Conservation (phyloP, 2,888 invertebrate species). For the Synergus umbraculus region DNA sequence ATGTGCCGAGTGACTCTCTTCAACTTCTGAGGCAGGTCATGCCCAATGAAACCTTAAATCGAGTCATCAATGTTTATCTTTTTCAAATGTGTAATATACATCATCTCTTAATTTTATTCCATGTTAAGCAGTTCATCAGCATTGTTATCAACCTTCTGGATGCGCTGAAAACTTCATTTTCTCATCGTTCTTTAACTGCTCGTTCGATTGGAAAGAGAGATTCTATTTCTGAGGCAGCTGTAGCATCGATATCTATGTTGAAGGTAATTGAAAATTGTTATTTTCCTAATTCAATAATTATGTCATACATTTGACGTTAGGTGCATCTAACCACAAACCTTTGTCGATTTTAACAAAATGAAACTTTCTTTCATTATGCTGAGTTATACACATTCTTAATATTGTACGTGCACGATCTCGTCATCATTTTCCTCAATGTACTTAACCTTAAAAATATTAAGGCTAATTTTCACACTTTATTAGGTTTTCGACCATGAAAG, state of each 20-base stretch:
- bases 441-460: conserved; percentile 77
- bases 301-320: no score
- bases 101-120: conserved; percentile 46
- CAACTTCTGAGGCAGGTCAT: no score
- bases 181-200: conserved; percentile 91
- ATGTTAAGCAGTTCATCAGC: conserved; percentile 88
- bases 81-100: conserved; percentile 1
- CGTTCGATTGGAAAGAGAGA: conserved; percentile 92
- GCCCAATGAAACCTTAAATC: no score
- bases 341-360: no score
- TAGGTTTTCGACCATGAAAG: no score
- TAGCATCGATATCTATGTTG: conserved; percentile 92
- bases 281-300: background rate
- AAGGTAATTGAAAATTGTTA: conserved; percentile 78
- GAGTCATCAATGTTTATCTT: background rate
- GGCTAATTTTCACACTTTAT: no score
- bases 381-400: no score
- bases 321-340: no score
- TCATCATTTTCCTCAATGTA: conserved; percentile 93
- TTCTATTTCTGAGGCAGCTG: conserved; percentile 92
- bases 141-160: conserved; percentile 94
- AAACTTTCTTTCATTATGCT: no score
- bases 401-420: conserved; percentile 65
- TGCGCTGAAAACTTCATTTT: conserved; percentile 94
- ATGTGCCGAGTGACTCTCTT: no score